Evolutionary conservation across 2,797 vertebrate species (phyloP), one percentile per base, ranked within the genome.

Genomic region (Peromyscus aztecus): DNA sequence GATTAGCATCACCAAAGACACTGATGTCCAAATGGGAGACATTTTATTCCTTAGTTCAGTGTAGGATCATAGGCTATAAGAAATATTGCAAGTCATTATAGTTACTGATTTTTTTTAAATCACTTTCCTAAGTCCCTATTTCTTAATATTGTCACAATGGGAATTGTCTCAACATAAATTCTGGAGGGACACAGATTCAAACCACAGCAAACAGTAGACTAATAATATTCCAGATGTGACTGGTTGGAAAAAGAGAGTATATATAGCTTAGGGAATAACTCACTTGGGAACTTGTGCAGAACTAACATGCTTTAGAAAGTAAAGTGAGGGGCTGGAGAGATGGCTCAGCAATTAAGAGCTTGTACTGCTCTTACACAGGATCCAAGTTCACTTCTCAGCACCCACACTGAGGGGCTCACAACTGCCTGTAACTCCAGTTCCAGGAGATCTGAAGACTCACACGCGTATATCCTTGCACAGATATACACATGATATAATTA

Each of bases 71-170:
- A 77, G 77, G 31, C 43, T 76, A 31, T 55, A 89, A 49, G 82
- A 94, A 95, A 77, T 71, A 57, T 4, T 95, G 5, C 31, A 82
- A 63, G 40, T 87, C n/a, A 93, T 93, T 96, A 40, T 85, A 52
- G 9, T 90, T 78, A 77, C 40, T 94, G 65, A 46, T 76, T 3
- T 63, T 40, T 40, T 83, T 80, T 85, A 23, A 43, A n/a, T 37
- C 23, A 4, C 43, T 37, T 63, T 37, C 46, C 43, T 24, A 90
- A 43, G 16, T 7, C 43, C 23, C n/a, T 86, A 59, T 63, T 19
- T 78, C 31, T 76, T 87, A 81, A 52, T 88, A 59, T 9, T 43
- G 8, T 49, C 34, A 88, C 43, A 40, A n/a, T 88, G 27, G 27
- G 34, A 76, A 82, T 67, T 87, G 49, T 83, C 43, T 75, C 43